phyloP scores from a whole-genome alignment of 2,888 invertebrate species.

The Charanyca ferruginea region DNA sequence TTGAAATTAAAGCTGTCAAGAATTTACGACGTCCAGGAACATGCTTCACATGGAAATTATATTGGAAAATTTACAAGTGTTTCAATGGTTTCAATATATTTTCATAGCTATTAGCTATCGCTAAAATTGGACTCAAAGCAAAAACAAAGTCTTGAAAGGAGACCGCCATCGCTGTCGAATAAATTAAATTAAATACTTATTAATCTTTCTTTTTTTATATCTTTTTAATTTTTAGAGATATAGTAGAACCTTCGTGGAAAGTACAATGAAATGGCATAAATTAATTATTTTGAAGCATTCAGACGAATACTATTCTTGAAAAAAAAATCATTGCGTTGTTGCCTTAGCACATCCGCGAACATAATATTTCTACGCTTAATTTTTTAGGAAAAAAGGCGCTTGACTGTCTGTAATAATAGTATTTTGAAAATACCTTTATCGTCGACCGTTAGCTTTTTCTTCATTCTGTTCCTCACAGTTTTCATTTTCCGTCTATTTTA shows the following conservation, averaged over 20 bases:
- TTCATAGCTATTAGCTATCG: constrained; percentile 14
- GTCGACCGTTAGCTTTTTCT: too few species aligned
- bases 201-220: too few species aligned
- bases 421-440: too few species aligned
- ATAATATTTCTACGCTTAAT: background rate
- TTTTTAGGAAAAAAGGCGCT: constrained; percentile 28
- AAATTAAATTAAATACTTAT: constrained; percentile 13
- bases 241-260: background rate
- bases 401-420: constrained; percentile 13
- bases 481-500: constrained; percentile 27
- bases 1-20: constrained; percentile 50
- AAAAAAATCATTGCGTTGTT: too few species aligned
- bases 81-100: constrained; percentile 17
- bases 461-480: too few species aligned
- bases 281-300: too few species aligned
- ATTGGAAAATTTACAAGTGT: constrained; percentile 21
- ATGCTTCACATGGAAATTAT: constrained; percentile 25
- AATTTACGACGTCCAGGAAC: constrained; percentile 35
- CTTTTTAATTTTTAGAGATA: constrained; percentile 17
- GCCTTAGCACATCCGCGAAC: background rate
- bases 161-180: background rate
- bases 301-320: background rate
- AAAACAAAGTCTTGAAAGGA: background rate
- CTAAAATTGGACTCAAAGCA: background rate
- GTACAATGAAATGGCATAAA: too few species aligned